phyloP scores from a whole-genome alignment of 2,888 invertebrate species.

The Nomada fabriciana region DNA sequence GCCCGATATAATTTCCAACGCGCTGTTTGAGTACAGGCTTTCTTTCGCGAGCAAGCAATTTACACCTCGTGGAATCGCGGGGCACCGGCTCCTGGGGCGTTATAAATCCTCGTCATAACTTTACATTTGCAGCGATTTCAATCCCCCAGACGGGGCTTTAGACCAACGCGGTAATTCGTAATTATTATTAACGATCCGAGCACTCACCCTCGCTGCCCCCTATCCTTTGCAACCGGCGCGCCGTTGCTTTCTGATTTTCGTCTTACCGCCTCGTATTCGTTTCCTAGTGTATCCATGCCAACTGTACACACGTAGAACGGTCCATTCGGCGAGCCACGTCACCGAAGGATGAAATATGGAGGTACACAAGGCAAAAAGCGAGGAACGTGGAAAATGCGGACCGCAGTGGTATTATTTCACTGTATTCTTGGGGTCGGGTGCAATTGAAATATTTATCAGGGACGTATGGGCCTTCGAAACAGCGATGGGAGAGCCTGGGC shows the following conservation, averaged over 20 bases:
- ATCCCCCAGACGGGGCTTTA: slow-evolving; percentile 78
- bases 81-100: slow-evolving; percentile 35
- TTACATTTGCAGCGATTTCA: slow-evolving; percentile 82
- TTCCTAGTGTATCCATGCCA: slow-evolving; percentile 15
- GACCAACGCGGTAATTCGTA: slow-evolving; percentile 80
- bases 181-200: slow-evolving; percentile 82
- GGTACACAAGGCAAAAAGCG: slow-evolving; percentile 52
- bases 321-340: slow-evolving; percentile 57
- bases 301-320: neutral
- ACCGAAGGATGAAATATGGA: slow-evolving; percentile 69
- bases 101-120: slow-evolving; percentile 82
- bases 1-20: slow-evolving; percentile 58
- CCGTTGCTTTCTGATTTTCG: slow-evolving; percentile 54
- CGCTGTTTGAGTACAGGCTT: slow-evolving; percentile 56
- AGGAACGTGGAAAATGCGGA: slow-evolving; percentile 47
- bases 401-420: slow-evolving; percentile 64
- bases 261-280: slow-evolving; percentile 41
- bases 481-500: slow-evolving; percentile 28
- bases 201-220: slow-evolving; percentile 21
- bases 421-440: slow-evolving; percentile 65
- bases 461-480: slow-evolving; percentile 34
- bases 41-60: slow-evolving; percentile 63
- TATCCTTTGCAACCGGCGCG: neutral
- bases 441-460: slow-evolving; percentile 71
- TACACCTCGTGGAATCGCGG: slow-evolving; percentile 47